Evolutionary conservation across 2,888 invertebrate genomes (phyloP).

Genomic region (Mantis religiosa): DNA sequence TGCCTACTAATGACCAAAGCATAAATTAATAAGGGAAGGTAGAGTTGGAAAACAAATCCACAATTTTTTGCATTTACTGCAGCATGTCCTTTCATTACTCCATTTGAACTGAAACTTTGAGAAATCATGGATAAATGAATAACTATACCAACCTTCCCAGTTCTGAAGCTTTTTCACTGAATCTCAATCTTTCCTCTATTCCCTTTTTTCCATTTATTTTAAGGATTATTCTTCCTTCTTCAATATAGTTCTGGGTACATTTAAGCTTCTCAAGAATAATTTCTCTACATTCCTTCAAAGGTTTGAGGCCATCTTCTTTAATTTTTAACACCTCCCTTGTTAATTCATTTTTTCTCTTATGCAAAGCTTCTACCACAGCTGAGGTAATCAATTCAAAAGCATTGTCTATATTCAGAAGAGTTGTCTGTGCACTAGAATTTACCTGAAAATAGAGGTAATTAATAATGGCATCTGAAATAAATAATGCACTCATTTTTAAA

Average conservation of each 20-base stretch:
- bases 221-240: conserved; percentile 37
- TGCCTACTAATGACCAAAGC: no score
- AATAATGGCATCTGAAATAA: background rate
- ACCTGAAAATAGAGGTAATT: conserved; percentile 18
- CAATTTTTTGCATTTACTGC: no score
- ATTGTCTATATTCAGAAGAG: conserved; percentile 38
- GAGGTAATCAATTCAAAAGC: conserved; percentile 38
- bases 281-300: conserved; percentile 44
- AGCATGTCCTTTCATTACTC: no score
- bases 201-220: conserved; percentile 14
- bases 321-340: conserved; percentile 35
- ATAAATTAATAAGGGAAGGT: no score
- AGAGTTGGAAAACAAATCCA: no score
- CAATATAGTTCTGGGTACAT: conserved; percentile 40
- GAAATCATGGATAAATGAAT: no score
- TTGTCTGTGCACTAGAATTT: conserved; percentile 38
- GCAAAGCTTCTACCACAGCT: conserved; percentile 36
- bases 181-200: conserved; percentile 22
- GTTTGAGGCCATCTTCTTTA: conserved; percentile 41
- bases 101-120: no score
- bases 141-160: conserved; percentile 37
- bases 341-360: conserved; percentile 36
- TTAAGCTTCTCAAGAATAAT: conserved; percentile 43
- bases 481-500: no score
- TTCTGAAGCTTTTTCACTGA: conserved; percentile 34